Evolutionary conservation across 2,888 invertebrate species (phyloP), one percentile per base, ranked within the genome.

Genomic region (Aleiodes testaceus): DNA sequence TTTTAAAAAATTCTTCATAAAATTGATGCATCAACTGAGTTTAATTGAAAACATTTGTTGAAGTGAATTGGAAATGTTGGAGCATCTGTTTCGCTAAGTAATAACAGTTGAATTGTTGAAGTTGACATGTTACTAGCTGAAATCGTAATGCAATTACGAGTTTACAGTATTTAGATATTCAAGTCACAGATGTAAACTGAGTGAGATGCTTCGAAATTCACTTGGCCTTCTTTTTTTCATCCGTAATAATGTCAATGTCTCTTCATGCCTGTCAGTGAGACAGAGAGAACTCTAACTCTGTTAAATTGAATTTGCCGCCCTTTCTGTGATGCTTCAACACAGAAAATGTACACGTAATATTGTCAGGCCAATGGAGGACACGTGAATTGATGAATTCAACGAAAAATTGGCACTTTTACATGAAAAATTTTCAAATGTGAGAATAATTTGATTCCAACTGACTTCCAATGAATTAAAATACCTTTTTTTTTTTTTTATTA

Each of bases 141-240:
- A 70, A 70, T 70, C 66, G 66, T 66, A 70, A 70, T 42, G 66
- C 59, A 66, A 70, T 70, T 70, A 70, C n/a, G 47, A 36, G 36
- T 22, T 53, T 55, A 42, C 16, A 20, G 50, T 70, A 70, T 70
- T 70, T 70, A 66, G 66, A 49, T 70, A 70, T 70, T 70, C 66
- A 45, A 30, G 68, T 68, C 68, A 59, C 68, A 68, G 61, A 45
- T 68, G 44, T 14, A 59, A 20, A 45, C n/a, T n/a, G 53, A 55
- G 67, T 55, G 55, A 22, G 44, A 67, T 59, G 16, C 30, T 55
- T 11, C n/a, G n/a, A 14, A 11, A 53, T 22, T 26, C 18, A 42
- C 42, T 26, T n/a, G n/a, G 36, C 12, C 9, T 36, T 11, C 36
- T 9, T 36, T 36, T n/a, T 36, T 36, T 36, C 36, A 36, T 36